Evolutionary conservation across 2,113 vertebrate genomes (phyloP).

Genomic region (Accipiter cooperii): DNA sequence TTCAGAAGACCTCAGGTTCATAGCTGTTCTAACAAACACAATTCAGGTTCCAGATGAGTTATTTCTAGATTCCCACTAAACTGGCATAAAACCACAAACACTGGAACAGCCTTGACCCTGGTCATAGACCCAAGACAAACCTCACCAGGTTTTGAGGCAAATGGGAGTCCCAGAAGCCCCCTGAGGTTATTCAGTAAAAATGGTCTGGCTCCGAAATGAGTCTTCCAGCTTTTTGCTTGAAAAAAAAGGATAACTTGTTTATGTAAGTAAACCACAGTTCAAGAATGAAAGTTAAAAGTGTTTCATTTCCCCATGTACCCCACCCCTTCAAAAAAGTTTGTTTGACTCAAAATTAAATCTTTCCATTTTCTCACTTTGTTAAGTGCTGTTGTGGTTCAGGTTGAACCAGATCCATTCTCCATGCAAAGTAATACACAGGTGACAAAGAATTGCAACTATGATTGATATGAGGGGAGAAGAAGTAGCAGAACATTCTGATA

Average conservation of each 20-base stretch:
- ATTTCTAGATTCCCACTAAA: not conserved
- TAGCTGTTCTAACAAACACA: not conserved
- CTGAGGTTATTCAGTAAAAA: not conserved
- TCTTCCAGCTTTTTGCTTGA: not conserved
- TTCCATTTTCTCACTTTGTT: not conserved
- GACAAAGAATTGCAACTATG: not conserved
- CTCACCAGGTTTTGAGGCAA: not conserved
- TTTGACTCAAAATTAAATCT: not conserved
- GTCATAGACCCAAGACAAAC: not conserved
- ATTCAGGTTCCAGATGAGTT: not conserved
- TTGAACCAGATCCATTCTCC: not conserved
- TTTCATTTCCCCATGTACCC: not conserved
- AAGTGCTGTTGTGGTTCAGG: not conserved
- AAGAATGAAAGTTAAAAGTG: not conserved
- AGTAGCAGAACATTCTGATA: rapidly evolving
- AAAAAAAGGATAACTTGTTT: not conserved
- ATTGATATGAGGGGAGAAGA: not conserved
- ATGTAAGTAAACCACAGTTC: not conserved
- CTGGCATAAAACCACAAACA: not conserved
- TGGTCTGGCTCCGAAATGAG: not conserved
- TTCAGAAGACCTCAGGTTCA: not conserved
- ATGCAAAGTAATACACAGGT: not conserved
- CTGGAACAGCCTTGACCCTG: not conserved
- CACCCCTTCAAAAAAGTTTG: not conserved
- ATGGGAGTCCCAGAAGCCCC: not conserved